Conservation (phyloP, 2,888 invertebrate genomes). For the Oscheius sp. region DNA sequence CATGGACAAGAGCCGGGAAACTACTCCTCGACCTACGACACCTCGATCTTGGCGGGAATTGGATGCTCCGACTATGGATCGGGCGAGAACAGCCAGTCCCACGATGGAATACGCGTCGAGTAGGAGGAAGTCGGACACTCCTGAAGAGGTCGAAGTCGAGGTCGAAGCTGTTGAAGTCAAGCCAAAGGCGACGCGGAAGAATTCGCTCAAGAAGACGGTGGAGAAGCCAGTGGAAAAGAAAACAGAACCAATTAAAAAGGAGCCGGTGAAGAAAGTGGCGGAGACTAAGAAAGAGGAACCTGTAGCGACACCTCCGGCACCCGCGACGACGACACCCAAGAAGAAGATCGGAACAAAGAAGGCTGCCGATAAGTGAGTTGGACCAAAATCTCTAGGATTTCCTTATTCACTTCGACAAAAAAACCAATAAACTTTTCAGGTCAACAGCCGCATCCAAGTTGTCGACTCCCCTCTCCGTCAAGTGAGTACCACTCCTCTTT, state of each 20-base stretch:
- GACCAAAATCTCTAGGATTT: not conserved
- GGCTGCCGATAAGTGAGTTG: not conserved
- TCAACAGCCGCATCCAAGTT: constrained; percentile 5
- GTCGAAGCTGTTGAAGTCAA: not conserved
- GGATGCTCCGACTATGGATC: constrained; percentile 38
- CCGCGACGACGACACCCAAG: not conserved
- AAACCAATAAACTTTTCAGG: not conserved
- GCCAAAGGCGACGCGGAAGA: not conserved
- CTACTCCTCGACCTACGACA: constrained; percentile 39
- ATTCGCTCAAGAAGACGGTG: not conserved
- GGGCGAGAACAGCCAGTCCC: constrained; percentile 27
- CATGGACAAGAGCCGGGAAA: constrained; percentile 40
- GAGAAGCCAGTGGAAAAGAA: constrained; percentile 9
- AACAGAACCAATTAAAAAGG: not conserved
- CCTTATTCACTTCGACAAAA: too few species aligned
- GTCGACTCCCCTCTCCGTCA: constrained; percentile 21
- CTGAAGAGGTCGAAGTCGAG: not conserved
- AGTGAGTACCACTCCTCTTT: not conserved
- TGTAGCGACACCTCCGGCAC: not conserved
- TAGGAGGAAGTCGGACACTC: not conserved
- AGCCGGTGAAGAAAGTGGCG: not conserved
- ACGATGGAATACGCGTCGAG: constrained; percentile 9
- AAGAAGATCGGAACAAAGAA: too few species aligned
- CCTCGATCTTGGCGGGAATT: constrained; percentile 41
- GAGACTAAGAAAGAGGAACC: not conserved